Conservation (phyloP, 1,140 invertebrate genomes). For the Calephelis virginiensis region DNA sequence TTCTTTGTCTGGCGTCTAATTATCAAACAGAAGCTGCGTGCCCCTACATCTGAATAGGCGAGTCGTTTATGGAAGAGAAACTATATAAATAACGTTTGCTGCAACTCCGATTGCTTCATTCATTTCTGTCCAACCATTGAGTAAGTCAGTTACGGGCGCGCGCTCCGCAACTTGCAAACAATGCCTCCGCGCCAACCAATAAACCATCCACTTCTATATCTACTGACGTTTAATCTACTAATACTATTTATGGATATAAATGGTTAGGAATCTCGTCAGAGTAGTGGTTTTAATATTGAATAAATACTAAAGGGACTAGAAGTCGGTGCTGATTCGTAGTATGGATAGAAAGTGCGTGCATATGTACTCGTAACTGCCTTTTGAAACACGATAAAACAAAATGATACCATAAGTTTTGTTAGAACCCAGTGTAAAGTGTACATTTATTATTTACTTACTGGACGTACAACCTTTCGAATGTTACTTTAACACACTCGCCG, state of each 20-base stretch:
- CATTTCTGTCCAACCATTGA: constrained; percentile 67
- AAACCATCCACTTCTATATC: constrained; percentile 49
- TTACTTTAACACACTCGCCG: no score
- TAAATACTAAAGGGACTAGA: no score
- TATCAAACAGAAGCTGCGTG: constrained; percentile 61
- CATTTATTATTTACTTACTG: no score
- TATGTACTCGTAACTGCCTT: no score
- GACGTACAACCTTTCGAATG: no score
- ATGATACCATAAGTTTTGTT: no score
- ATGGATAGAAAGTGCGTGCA: no score
- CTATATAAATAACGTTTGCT: constrained; percentile 64
- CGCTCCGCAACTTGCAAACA: constrained; percentile 57
- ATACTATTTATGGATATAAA: constrained; percentile 35
- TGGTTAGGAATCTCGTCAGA: background rate
- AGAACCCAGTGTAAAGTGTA: no score
- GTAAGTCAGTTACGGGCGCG: constrained; percentile 53
- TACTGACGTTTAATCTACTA: constrained; percentile 58
- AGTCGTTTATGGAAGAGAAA: constrained; percentile 66
- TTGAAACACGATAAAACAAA: no score
- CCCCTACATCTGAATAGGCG: constrained; percentile 45
- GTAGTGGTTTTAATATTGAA: no score
- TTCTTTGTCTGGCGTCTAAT: constrained; percentile 28
- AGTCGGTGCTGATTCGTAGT: no score
- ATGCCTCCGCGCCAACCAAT: constrained; percentile 47
- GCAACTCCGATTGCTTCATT: constrained; percentile 69